Percentiles rank a stretch among this genome's conserved stretches.
phyloP scores from a whole-genome alignment of 2,888 invertebrate species.

The Argyresthia albistria region DNA sequence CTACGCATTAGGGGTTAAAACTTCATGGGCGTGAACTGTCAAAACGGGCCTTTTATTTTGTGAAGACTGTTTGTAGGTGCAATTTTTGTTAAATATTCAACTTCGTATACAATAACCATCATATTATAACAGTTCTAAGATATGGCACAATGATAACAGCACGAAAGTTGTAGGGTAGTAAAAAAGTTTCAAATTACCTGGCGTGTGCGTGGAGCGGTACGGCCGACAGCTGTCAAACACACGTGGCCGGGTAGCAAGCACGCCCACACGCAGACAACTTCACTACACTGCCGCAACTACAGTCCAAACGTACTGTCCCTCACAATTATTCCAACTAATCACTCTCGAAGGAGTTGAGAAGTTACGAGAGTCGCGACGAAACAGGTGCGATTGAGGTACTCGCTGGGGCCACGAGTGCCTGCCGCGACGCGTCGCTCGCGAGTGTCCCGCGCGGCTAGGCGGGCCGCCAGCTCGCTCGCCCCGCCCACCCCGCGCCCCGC shows the following conservation, averaged over 20 bases:
- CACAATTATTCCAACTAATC: background rate
- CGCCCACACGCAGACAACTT: background rate
- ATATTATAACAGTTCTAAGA: too few relatives aligned
- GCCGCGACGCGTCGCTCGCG: conserved; percentile 9
- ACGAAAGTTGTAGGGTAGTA: too few relatives aligned
- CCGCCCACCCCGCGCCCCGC: conserved; percentile 39
- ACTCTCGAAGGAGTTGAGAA: too few relatives aligned
- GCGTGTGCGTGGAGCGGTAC: conserved; percentile 32
- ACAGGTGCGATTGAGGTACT: too few relatives aligned
- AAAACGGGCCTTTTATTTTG: too few relatives aligned
- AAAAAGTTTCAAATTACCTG: conserved; percentile 38
- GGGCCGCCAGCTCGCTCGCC: conserved; percentile 33
- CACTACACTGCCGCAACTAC: background rate
- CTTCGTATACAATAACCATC: too few relatives aligned
- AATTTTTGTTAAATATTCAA: too few relatives aligned
- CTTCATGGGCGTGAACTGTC: too few relatives aligned
- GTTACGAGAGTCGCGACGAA: too few relatives aligned
- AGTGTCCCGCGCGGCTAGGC: conserved; percentile 37
- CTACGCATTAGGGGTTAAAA: too few relatives aligned
- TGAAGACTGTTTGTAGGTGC: too few relatives aligned
- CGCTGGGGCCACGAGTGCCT: background rate
- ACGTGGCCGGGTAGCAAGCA: conserved; percentile 15
- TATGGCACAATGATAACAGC: too few relatives aligned
- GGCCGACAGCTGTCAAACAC: conserved; percentile 20
- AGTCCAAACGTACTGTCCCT: background rate